Percentiles rank a stretch among this genome's conserved stretches.
phyloP scores from a whole-genome alignment of 2,797 vertebrate genomes.

The Podarcis lilfordi region DNA sequence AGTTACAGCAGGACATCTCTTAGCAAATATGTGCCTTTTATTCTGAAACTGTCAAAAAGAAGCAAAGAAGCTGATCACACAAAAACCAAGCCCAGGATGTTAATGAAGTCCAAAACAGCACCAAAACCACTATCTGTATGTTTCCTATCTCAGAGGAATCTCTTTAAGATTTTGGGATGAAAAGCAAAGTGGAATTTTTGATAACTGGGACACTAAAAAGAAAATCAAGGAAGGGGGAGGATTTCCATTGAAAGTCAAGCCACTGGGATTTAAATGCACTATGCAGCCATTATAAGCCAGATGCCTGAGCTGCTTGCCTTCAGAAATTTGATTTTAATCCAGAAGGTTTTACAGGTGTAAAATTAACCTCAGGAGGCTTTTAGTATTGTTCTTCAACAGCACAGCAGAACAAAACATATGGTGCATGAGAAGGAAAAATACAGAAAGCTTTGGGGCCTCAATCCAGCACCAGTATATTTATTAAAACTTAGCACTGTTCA shows the following conservation, averaged over 20 bases:
- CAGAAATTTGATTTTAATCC: slow-evolving; percentile 50
- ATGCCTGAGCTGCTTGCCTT: slow-evolving; percentile 61
- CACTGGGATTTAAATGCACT: slow-evolving; percentile 50
- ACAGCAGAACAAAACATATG: slow-evolving; percentile 70
- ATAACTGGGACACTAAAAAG: background rate
- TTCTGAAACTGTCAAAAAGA: background rate
- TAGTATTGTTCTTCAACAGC: slow-evolving; percentile 70
- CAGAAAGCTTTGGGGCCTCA: background rate
- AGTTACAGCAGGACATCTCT: background rate
- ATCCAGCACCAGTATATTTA: background rate
- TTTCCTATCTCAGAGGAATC: background rate
- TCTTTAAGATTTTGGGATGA: slow-evolving; percentile 16
- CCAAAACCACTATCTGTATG: background rate
- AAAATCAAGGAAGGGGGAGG: slow-evolving; percentile 24
- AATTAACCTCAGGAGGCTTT: slow-evolving; percentile 68
- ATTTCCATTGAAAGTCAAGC: slow-evolving; percentile 34
- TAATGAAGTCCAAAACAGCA: background rate
- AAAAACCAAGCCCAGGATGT: background rate
- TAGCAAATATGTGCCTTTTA: background rate
- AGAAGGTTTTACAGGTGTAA: slow-evolving; percentile 69
- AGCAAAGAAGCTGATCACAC: background rate
- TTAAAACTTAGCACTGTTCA: background rate
- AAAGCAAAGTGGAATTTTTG: background rate
- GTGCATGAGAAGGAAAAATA: slow-evolving; percentile 61
- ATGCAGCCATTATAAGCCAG: slow-evolving; percentile 56